Percentiles rank a stretch among this genome's conserved stretches.
Evolutionary conservation across 1,140 invertebrate genomes (phyloP).

Genomic region (Drosophila busckii): DNA sequence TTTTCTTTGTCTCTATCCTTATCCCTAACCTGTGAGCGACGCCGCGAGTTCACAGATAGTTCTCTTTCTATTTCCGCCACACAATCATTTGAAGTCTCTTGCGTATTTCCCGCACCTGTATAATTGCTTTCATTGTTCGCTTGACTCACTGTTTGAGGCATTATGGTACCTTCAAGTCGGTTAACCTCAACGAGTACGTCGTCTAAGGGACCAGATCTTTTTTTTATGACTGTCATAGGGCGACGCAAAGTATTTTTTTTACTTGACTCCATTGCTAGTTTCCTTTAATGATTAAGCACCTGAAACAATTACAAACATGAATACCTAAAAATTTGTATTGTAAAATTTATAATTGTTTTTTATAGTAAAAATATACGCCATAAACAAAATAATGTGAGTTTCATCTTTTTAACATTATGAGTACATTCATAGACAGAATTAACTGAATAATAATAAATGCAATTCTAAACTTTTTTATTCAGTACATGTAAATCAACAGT

Average conservation of each 20-base stretch:
- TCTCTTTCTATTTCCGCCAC: too few relatives aligned
- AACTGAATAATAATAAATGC: too few relatives aligned
- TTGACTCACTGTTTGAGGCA: not conserved
- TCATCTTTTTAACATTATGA: too few relatives aligned
- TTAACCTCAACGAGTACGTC: constrained; percentile 36
- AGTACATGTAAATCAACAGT: too few relatives aligned
- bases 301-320: constrained; percentile 34
- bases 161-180: not conserved
- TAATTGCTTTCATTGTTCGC: not conserved
- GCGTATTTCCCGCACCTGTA: too few relatives aligned
- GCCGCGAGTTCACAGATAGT: constrained; percentile 16
- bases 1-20: constrained; percentile 62
- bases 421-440: too few relatives aligned
- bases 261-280: constrained; percentile 27
- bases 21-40: too few relatives aligned
- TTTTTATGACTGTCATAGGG: constrained; percentile 50
- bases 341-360: not conserved
- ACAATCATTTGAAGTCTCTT: too few relatives aligned
- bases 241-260: constrained; percentile 28
- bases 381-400: not conserved
- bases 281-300: constrained; percentile 18
- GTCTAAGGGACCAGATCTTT: constrained; percentile 52
- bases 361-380: not conserved
- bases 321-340: constrained; percentile 4
- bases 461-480: too few relatives aligned